Percentiles rank a stretch among this genome's conserved stretches.
These are phyloP conservation scores for Nezara viridula DNA, from an alignment of 2,888 invertebrate genomes.

Conservation along the genomic window DNA sequence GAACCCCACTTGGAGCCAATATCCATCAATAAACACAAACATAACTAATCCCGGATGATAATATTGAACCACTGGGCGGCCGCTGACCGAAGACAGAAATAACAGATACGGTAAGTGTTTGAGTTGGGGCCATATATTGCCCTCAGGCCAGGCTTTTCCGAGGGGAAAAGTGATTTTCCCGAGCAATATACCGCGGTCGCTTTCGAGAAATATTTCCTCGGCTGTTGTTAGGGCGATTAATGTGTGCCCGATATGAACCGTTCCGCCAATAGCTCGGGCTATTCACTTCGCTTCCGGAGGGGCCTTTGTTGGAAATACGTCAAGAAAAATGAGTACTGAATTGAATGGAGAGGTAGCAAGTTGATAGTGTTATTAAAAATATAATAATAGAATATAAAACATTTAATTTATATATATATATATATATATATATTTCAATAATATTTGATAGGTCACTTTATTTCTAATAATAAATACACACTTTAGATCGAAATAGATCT, in stretches of 20 bases:
- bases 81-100: background rate
- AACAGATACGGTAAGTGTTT: constrained; percentile 37
- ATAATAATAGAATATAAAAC: too few species aligned
- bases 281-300: background rate
- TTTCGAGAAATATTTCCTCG: constrained; percentile 24
- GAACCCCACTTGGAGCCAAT: background rate
- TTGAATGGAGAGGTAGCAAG: background rate
- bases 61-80: background rate
- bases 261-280: background rate
- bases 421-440: too few species aligned
- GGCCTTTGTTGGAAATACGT: background rate
- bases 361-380: too few species aligned
- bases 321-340: background rate
- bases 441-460: too few species aligned
- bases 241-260: constrained; percentile 1
- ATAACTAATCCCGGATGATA: background rate
- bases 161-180: background rate
- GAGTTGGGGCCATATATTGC: constrained; percentile 2
- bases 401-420: too few species aligned
- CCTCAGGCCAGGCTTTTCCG: background rate
- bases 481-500: too few species aligned
- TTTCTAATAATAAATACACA: too few species aligned
- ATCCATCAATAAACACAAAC: background rate
- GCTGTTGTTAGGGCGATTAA: constrained; percentile 18
- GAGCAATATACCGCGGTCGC: constrained; percentile 28